Base-by-base conservation (phyloP, 2,797 vertebrate genomes). In the Sebastes steindachneri region DNA sequence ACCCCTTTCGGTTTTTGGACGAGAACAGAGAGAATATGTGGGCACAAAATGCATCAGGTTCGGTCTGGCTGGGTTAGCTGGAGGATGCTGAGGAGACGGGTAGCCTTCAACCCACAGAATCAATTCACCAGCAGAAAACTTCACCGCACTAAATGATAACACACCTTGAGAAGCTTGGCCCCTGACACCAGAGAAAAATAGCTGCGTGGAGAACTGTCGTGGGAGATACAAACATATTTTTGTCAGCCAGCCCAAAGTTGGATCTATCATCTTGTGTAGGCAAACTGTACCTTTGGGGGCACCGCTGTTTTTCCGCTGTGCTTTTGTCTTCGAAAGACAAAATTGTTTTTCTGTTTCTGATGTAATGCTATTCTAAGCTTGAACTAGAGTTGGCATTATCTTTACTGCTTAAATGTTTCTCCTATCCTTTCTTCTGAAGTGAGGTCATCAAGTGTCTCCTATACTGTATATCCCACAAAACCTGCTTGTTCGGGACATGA, bases 51-150 rank as follows among this genome's bases (percentile, higher is more conserved):
- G 86, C 79, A 89, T 90, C 87, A 74, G 79, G 87, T 70, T 87
- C 33, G 75, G 89, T 89, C 90, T 90, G 87, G 88, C 78, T 85
- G 82, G 86, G 86, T 88, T 88, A 77, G 87, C 82, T 90, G 84
- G 84, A 91, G 84, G 82, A 88, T 87, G 82, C 82, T 77, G 82
- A 88, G 85, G 84, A 89, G 89, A 92, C 75, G 74, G 87, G 75
- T 85, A 91, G 90, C 91, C 93, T 93, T 90, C 91, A 91, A 87
- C 93, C 90, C 92, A 91, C 86, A 80, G 81, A 94, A 94, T 94
- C 93, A 92, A 93, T 95, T 87, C 84, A 68, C 74, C 74, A 72
- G 88, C 77, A 83, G 86, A 88, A 89, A 88, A 87, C 79, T 73
- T 86, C 74, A 79, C 79, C 69, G 63, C 55, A 79, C 88, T 94